Base-by-base conservation (phyloP, 2,888 invertebrate species). In the Nematopogon swammerdamellus region DNA sequence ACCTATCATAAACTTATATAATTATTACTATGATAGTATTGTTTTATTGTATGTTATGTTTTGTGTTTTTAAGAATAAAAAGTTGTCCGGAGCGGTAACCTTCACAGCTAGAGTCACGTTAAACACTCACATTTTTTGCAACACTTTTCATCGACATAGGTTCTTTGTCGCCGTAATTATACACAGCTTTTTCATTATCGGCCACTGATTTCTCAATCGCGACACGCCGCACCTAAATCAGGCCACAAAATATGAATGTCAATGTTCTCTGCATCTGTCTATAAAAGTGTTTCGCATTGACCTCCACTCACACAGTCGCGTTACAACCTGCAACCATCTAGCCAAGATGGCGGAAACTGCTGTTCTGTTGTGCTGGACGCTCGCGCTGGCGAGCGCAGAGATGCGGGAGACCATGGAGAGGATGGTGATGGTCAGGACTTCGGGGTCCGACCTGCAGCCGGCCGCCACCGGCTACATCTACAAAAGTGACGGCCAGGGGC, bases 381-480 rank as follows among this genome's bases (percentile, higher is more conserved):
- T 70, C 30, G 55, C 58, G 3, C 50, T 61, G 47, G 59, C 60
- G 17, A 60, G 55, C 51, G 52, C 51, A 70, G 70, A 75, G 57
- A 74, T 72, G 72, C 65, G 67, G 57, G 80, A 80, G 59, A 77
- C 79, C 3, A 76, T 80, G 1, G 72, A 77, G 54, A 64, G 80
- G 55, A 82, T 80, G 75, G 79, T 81, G 25, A 74, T 83, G 69
- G 79, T 82, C 43, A 72, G 82, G 49, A 82, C 79, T 51, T 73
- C 80, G 1, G 79, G 81, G 44, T 80, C 82, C 4, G 85, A 85
- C 61, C 77, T 84, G 30, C 82, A 82, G 53, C 80, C 82, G 1
- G 83, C 83, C 0, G 84, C 83, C 1, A 80, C 82, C 0, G 85
- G 83, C 1, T 85, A 82, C 62, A 74, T 81, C 36, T 81, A 81